These are phyloP conservation scores for Nemotelus pantherinus DNA, from an alignment of 2,888 invertebrate species.

Conservation along the genomic window DNA sequence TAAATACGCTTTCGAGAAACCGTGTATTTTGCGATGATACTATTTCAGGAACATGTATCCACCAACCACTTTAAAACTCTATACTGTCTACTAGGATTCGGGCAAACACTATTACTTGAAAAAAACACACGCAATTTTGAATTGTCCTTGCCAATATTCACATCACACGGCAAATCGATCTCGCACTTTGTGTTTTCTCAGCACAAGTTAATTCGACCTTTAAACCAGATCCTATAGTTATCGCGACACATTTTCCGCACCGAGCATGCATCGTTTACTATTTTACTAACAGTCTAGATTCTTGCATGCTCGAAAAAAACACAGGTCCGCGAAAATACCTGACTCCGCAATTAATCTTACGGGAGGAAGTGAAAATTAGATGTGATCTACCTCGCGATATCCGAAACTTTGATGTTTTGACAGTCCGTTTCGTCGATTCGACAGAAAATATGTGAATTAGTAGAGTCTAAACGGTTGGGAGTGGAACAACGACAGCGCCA, in stretches of 20 bases:
- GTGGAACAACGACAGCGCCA: not conserved
- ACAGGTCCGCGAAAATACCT: too few species aligned
- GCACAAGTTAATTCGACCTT: conserved; percentile 10
- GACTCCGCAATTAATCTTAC: not conserved
- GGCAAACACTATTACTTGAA: too few species aligned
- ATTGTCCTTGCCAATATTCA: not conserved
- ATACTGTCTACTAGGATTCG: too few species aligned
- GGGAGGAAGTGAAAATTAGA: not conserved
- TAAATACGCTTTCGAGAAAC: not conserved
- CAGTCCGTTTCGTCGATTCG: not conserved
- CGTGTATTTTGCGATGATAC: too few species aligned
- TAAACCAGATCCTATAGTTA: not conserved
- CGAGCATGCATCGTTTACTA: too few species aligned
- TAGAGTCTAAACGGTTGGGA: not conserved
- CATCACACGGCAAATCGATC: conserved; percentile 6
- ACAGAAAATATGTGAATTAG: not conserved
- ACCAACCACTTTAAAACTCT: too few species aligned
- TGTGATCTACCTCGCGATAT: not conserved
- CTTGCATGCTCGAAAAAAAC: too few species aligned
- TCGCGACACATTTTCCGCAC: too few species aligned
- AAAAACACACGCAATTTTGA: not conserved
- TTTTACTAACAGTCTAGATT: too few species aligned
- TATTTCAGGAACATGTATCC: too few species aligned
- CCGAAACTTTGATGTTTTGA: conserved; percentile 23
- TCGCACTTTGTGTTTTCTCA: conserved; percentile 16